Conservation (phyloP, 1,140 invertebrate genomes). For the Trichogramma pretiosum region DNA sequence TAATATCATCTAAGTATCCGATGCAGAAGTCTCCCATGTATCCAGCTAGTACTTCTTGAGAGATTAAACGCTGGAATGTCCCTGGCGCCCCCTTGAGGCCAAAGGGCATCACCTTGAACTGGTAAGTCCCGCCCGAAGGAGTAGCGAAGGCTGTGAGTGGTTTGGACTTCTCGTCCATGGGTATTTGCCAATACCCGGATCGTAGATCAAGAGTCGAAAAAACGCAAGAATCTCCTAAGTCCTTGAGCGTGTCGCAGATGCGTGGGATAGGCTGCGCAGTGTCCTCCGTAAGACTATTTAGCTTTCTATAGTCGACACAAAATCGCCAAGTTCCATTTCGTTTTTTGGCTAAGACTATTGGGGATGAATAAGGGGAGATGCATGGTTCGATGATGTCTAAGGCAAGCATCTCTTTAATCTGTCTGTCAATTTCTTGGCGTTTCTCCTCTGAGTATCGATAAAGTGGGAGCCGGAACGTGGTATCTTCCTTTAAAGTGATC, state of each 20-base stretch:
- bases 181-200: constrained; percentile 36
- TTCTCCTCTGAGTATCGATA: constrained; percentile 16
- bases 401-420: constrained; percentile 21
- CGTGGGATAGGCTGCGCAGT: constrained; percentile 21
- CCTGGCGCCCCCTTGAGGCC: too few species aligned
- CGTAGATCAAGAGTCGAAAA: constrained; percentile 28
- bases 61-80: too few species aligned
- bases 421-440: constrained; percentile 7
- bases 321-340: constrained; percentile 38
- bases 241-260: constrained; percentile 22
- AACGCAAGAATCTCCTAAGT: constrained; percentile 20
- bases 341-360: constrained; percentile 43
- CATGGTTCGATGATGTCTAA: constrained; percentile 25
- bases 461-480: background rate
- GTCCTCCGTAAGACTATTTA: constrained; percentile 37
- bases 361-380: constrained; percentile 32
- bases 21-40: too few species aligned
- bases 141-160: constrained; percentile 38
- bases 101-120: too few species aligned
- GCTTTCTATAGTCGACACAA: constrained; percentile 40
- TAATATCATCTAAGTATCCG: too few species aligned
- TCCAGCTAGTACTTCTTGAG: too few species aligned
- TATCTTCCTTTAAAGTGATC: constrained; percentile 9
- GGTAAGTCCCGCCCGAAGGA: constrained; percentile 22
- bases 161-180: constrained; percentile 26